Evolutionary conservation across 2,113 vertebrate species (phyloP).

Genomic region (Genyomyrus donnyi): DNA sequence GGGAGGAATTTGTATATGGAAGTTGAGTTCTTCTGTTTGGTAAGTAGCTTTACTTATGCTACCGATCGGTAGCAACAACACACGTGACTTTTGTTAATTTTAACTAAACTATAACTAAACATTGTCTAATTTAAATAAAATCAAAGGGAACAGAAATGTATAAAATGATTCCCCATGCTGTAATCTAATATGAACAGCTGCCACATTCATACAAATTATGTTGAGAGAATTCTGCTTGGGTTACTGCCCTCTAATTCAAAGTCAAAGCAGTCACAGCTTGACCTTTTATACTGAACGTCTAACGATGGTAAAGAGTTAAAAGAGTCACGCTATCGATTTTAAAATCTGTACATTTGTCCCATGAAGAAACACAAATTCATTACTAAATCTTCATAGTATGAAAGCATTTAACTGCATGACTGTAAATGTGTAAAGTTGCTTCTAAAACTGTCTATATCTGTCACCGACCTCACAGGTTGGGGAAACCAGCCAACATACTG

Average conservation of each 20-base stretch:
- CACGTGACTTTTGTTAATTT: neutral
- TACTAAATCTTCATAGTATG: conserved; percentile 33
- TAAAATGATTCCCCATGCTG: neutral
- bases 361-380: neutral
- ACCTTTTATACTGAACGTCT: neutral
- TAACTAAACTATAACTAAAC: neutral
- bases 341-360: neutral
- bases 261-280: neutral
- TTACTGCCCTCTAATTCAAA: neutral
- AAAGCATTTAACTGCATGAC: conserved; percentile 24
- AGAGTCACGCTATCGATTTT: neutral
- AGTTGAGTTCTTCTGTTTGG: conserved; percentile 1
- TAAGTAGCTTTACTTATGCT: neutral
- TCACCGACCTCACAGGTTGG: neutral
- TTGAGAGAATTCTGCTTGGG: neutral
- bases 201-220: neutral
- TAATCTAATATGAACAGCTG: neutral
- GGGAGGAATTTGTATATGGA: conserved; percentile 24
- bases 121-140: neutral
- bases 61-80: neutral
- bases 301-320: neutral
- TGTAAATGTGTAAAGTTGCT: conserved; percentile 26
- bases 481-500: neutral
- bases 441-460: neutral
- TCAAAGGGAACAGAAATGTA: neutral